Base-by-base conservation (phyloP, 2,113 vertebrate genomes). In the Vireo altiloquus region DNA sequence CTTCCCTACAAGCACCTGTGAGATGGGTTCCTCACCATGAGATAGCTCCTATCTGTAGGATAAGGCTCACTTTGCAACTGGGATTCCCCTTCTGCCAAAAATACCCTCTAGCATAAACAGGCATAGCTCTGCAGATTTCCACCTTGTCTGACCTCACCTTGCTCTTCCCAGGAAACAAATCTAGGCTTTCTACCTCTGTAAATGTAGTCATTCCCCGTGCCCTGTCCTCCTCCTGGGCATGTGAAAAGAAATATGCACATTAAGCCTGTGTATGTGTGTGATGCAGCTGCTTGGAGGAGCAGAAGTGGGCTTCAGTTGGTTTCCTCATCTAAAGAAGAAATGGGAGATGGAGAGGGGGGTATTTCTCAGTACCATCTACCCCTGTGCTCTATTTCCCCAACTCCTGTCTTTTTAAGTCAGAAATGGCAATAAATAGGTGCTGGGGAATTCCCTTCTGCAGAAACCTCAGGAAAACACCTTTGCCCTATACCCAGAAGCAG, bases 241-340 rank as follows among this genome's bases (percentile, higher is more conserved):
- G 5, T 0, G 1, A 39, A 61, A 80, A 61, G 22, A 60, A 61
- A n/a, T 30, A 16, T 19, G 21, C 18, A 1, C 3, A 2, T 23
- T 2, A 52, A 53, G 17, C 0, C 25, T 37, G 3, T 44, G 39
- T 10, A 14, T 11, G 11, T 23, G 20, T 47, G 8, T 33, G 47
- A 57, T 52, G 85, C 47, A 65, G 59, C 42, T 88, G 66, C 30
- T 90, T 22, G 27, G 35, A 61, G 40, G 82, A 81, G 39, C 54
- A 86, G 95, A 83, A 86, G 61, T 22, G 31, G 24, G 22, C 30
- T 74, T 82, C 19, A 6, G 33, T 11, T 42, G 5, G 19, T 33
- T 95, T 81, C 82, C 64, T 72, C 33, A 49, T 74, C 44, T 63
- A 27, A 76, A 91, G 75, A 74, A 88, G 57, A 87, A 89, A 78